Conservation (phyloP, 2,797 vertebrate species). For the Dromococcyx pavoninus region DNA sequence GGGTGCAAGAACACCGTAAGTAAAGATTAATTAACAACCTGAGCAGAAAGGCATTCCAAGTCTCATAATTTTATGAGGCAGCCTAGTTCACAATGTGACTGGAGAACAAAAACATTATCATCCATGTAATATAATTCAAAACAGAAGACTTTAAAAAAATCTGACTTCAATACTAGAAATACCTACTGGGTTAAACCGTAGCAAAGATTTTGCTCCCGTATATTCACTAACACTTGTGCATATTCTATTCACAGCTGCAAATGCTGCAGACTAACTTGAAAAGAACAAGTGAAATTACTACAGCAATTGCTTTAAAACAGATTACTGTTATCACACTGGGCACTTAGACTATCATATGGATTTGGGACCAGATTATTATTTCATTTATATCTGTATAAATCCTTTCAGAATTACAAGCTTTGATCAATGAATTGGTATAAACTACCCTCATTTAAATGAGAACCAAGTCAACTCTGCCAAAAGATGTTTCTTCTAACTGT, state of each 20-base stretch:
- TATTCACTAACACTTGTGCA: background rate
- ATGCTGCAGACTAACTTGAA: background rate
- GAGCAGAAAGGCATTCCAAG: background rate
- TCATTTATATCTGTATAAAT: background rate
- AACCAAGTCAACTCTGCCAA: background rate
- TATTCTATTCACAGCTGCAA: background rate
- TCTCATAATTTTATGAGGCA: background rate
- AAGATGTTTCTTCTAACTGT: background rate
- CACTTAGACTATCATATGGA: background rate
- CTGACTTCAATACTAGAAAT: background rate
- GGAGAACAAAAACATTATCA: background rate
- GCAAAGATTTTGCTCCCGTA: background rate
- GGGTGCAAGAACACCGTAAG: background rate
- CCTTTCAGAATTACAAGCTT: background rate
- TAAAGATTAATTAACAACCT: background rate
- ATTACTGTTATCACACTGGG: background rate
- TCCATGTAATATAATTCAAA: background rate
- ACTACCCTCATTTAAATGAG: background rate
- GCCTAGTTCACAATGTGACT: background rate
- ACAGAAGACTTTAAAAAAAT: background rate
- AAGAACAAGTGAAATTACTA: background rate
- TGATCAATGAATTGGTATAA: background rate
- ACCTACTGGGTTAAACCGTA: background rate
- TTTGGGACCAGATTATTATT: background rate
- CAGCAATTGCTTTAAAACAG: background rate